Conservation (phyloP, 2,797 vertebrate genomes). For the Neomorphus geoffroyi region DNA sequence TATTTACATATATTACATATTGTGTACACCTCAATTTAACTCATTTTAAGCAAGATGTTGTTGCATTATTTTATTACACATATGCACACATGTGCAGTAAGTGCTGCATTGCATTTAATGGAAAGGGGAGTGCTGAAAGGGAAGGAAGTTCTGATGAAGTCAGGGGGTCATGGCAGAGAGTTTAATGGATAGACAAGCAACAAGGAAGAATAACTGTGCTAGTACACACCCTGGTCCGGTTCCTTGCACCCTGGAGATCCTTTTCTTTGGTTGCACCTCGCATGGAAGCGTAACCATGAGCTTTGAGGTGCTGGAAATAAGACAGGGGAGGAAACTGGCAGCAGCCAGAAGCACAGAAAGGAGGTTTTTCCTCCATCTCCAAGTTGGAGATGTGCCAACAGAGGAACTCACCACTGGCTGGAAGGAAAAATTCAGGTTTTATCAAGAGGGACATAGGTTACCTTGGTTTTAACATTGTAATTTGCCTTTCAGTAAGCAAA, state of each 20-base stretch:
- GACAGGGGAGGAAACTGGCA: background rate
- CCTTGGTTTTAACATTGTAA: background rate
- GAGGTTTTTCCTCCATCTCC: background rate
- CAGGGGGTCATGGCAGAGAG: background rate
- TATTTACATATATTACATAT: background rate
- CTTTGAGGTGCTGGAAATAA: background rate
- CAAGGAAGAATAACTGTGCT: background rate
- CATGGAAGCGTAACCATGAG: background rate
- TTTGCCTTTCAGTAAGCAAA: background rate
- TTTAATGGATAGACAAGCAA: background rate
- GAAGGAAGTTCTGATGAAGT: background rate
- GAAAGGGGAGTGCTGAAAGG: background rate
- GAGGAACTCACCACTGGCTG: background rate
- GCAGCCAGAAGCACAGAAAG: background rate
- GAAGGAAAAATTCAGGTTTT: background rate
- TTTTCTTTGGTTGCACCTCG: background rate
- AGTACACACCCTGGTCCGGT: background rate
- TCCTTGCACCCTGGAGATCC: background rate
- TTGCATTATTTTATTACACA: background rate
- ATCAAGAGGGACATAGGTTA: background rate
- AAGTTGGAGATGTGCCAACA: background rate
- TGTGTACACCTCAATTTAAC: background rate
- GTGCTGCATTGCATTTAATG: background rate
- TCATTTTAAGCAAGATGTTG: background rate
- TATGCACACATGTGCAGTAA: background rate